Percentiles rank a stretch among this genome's conserved stretches.
Conservation (phyloP, 2,113 vertebrate species). For the Odocoileus virginianus region DNA sequence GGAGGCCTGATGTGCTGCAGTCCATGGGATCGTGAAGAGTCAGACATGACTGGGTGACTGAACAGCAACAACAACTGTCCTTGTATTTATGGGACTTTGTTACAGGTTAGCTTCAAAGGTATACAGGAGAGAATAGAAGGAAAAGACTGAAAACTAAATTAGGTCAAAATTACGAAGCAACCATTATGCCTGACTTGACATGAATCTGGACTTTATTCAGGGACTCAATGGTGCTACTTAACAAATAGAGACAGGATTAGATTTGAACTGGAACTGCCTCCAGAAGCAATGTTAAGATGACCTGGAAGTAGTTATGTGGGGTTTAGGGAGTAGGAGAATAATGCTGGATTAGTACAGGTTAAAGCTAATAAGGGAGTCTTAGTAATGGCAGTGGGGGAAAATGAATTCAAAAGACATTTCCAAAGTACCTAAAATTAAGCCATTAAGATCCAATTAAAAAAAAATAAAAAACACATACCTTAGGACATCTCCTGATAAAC, state of each 20-base stretch:
- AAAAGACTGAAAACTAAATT: conserved; percentile 8
- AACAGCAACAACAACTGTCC: not conserved
- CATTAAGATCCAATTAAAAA: not conserved
- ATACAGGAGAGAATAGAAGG: not conserved
- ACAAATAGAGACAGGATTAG: not conserved
- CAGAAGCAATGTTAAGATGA: not conserved
- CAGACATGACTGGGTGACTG: not conserved
- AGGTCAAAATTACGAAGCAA: not conserved
- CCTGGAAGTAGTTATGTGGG: not conserved
- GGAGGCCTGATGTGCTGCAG: not conserved
- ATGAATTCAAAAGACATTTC: conserved; percentile 22
- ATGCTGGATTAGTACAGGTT: not conserved
- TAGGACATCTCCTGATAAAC: not conserved
- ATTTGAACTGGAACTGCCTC: not conserved
- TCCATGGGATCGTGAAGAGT: not conserved
- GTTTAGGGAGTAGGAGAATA: not conserved
- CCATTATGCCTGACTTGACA: not conserved
- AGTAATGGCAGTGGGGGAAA: not conserved
- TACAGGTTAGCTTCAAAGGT: not conserved
- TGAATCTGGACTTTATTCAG: not conserved
- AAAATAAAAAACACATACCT: not conserved
- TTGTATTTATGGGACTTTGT: not conserved
- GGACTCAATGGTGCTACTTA: not conserved
- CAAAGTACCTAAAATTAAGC: not conserved
- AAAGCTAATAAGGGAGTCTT: not conserved